Percentiles rank a stretch among this genome's conserved stretches.
Conservation (phyloP, 2,113 vertebrate species). For the Pelobates fuscus region DNA sequence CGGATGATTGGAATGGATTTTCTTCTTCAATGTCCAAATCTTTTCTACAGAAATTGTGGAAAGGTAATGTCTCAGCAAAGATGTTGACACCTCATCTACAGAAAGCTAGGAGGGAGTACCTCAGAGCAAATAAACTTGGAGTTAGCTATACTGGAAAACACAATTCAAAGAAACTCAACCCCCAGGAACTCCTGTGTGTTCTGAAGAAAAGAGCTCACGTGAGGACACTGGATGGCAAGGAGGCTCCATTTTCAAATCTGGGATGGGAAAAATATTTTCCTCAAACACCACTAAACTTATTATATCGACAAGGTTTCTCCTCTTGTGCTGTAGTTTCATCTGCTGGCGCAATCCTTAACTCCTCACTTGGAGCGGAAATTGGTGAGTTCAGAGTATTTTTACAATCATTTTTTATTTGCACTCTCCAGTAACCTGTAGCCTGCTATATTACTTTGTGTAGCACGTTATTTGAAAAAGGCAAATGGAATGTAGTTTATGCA, state of each 20-base stretch:
- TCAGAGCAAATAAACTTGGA: slow-evolving; percentile 87
- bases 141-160: slow-evolving; percentile 80
- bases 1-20: slow-evolving; percentile 73
- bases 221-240: slow-evolving; percentile 85
- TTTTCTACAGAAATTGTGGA: slow-evolving; percentile 85
- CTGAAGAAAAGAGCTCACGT: slow-evolving; percentile 77
- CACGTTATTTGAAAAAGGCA: too few relatives aligned
- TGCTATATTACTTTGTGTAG: too few relatives aligned
- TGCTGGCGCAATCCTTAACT: slow-evolving; percentile 92
- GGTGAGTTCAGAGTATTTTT: slow-evolving; percentile 69
- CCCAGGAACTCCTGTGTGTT: slow-evolving; percentile 81
- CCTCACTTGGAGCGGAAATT: slow-evolving; percentile 90
- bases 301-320: slow-evolving; percentile 70
- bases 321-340: slow-evolving; percentile 95
- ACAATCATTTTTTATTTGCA: neutral
- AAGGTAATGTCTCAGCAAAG: slow-evolving; percentile 77
- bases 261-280: slow-evolving; percentile 88
- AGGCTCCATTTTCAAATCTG: slow-evolving; percentile 84
- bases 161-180: slow-evolving; percentile 56
- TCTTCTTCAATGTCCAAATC: slow-evolving; percentile 82
- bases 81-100: slow-evolving; percentile 91
- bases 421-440: too few relatives aligned
- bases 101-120: slow-evolving; percentile 87
- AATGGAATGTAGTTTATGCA: too few relatives aligned
- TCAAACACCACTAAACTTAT: slow-evolving; percentile 67